Evolutionary conservation across 2,888 invertebrate species (phyloP), one percentile per base, ranked within the genome.

Genomic region (Chamaedrilus cognettii): DNA sequence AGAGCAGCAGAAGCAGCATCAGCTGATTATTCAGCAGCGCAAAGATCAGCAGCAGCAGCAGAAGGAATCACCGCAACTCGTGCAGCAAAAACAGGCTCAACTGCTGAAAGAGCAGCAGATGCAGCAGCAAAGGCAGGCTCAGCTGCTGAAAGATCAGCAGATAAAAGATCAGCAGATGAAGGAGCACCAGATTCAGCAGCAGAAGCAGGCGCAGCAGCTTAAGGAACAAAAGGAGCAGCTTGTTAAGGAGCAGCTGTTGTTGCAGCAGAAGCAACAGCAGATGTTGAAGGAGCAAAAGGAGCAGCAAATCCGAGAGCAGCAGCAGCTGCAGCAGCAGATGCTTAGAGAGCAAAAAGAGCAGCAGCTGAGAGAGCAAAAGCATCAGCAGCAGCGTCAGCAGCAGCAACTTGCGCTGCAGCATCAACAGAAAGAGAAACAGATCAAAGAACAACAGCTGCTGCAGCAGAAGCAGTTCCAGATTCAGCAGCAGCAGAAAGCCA

Each of bases 271-370:
- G 55, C 55, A 52, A 23, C 55, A 26, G 28, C 23, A 11, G 42
- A 7, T 42, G 42, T 11, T 42, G 19, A 7, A 11, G 42, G 11
- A 42, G 42, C 42, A 52, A 23, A 52, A 7, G 11, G 11, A 42
- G 42, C 42, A 15, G 42, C 42, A 15, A 42, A 19, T 19, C 19
- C 11, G 19, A 19, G 11, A 42, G 42, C 42, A 42, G 42, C 11
- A 42, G 19, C 42, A 42, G 42, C 42, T 42, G 19, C 55, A 52
- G 55, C 28, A 23, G 55, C 55, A 52, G 55, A 42, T 15, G 28
- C 55, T 19, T 19, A 11, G 11, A 7, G 26, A 52, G 26, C 15
- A 15, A 7, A 11, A 52, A 26, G 15, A 52, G 55, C 15, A 42
- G 55, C 7, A 23, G 11, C 55, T 19, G 26, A 42, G 19, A 23